Base-by-base conservation (phyloP, 2,888 invertebrate genomes). In the Pinctada fucata region DNA sequence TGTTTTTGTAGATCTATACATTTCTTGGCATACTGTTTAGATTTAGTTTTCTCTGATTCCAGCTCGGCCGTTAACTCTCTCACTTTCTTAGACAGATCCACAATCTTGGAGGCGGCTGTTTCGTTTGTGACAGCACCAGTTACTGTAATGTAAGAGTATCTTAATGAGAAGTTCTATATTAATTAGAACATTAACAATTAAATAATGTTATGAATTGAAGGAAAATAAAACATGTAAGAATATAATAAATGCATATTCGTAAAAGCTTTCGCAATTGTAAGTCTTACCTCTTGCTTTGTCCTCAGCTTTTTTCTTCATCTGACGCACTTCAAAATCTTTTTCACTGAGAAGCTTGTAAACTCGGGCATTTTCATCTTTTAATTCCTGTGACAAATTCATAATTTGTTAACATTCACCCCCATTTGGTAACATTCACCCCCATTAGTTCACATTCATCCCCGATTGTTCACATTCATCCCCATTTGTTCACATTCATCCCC, bases 321-420 rank as follows among this genome's bases (percentile, higher is more conserved):
- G 88, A 51, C 90, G 83, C 13, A 92, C 84, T 86, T 93, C 92
- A 87, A 92, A 91, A 76, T 93, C 92, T 84, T 89, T 89, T 80
- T 93, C 92, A 85, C 89, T 90, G 6, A 93, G 84, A 65, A 93
- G 83, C 79, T 91, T 92, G 82, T 90, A 91, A 5, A 92, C 85
- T n/a, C 93, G 82, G 1, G 92, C 91, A 87, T 92, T 93, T 83
- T 93, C 93, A 89, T 93, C 93, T 81, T 91, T 91, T 66, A 92
- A 82, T 82, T 90, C 89, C 91, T 91, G 81, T 3, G 69, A 79
- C 68, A 74, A 67, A 77, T 64, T 72, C 58, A 31, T 13, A 51
- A 5, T 8, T 8, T 31, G 50, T 52, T 16, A 58, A 31, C 31
- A 31, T 31, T 31, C 31, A 31, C 31, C 31, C 31, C 31, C 31